phyloP scores from a whole-genome alignment of 2,888 invertebrate species.

The Oxycera nigricornis region DNA sequence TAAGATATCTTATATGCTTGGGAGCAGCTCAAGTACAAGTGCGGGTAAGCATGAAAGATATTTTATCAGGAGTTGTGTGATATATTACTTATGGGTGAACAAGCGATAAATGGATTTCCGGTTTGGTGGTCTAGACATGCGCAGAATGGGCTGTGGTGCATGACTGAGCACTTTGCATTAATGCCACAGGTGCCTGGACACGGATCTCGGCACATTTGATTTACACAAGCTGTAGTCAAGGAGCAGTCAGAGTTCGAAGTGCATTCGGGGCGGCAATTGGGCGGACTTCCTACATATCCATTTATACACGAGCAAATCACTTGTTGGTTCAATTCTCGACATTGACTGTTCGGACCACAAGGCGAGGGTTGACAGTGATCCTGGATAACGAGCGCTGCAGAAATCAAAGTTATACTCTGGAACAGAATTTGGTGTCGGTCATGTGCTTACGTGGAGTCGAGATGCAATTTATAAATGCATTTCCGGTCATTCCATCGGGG shows the following conservation, averaged over 20 bases:
- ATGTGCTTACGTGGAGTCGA: slow-evolving; percentile 56
- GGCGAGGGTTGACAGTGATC: slow-evolving; percentile 71
- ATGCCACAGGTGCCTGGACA: slow-evolving; percentile 79
- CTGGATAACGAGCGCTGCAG: slow-evolving; percentile 54
- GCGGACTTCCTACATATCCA: slow-evolving; percentile 75
- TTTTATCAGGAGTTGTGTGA: not conserved
- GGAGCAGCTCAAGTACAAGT: no score
- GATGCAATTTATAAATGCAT: slow-evolving; percentile 71
- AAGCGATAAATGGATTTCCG: slow-evolving; percentile 63
- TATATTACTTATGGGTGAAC: slow-evolving; percentile 64
- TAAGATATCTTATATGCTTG: no score
- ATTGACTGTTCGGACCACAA: slow-evolving; percentile 77
- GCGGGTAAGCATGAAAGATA: not conserved
- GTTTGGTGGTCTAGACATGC: slow-evolving; percentile 65
- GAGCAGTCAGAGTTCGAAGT: slow-evolving; percentile 74
- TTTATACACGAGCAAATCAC: slow-evolving; percentile 74
- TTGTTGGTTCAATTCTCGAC: slow-evolving; percentile 69
- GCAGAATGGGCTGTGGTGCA: slow-evolving; percentile 80
- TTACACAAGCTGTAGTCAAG: slow-evolving; percentile 70
- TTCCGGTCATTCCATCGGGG: slow-evolving; percentile 72
- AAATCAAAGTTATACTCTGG: not conserved
- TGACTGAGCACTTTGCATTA: slow-evolving; percentile 76
- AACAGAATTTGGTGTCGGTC: not conserved
- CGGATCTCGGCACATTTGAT: slow-evolving; percentile 76
- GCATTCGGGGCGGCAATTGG: slow-evolving; percentile 76